Conservation (phyloP, 2,113 vertebrate genomes). For the Cacatua alba region DNA sequence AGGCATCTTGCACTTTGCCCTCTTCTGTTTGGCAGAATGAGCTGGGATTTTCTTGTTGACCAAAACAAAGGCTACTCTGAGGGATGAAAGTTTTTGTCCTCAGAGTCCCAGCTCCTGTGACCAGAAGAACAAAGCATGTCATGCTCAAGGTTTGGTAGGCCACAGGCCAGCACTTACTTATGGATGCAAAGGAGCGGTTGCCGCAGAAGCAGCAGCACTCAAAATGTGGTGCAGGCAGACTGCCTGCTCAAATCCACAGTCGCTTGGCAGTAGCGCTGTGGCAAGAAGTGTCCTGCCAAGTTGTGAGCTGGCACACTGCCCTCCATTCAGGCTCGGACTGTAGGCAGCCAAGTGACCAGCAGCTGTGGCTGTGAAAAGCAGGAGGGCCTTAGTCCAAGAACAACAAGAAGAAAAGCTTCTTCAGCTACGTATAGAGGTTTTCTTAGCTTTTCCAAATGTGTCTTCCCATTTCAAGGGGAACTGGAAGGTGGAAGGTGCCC, state of each 20-base stretch:
- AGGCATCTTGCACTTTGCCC: neutral
- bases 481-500: neutral
- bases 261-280: constrained; percentile 48
- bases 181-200: neutral
- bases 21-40: neutral
- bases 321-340: constrained; percentile 64
- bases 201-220: constrained; percentile 16
- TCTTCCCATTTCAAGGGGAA: neutral
- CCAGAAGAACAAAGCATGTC: neutral
- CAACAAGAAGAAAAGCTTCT: constrained; percentile 24
- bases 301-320: constrained; percentile 59
- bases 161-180: neutral
- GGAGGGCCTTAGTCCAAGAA: constrained; percentile 53
- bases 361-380: constrained; percentile 66
- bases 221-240: constrained; percentile 21
- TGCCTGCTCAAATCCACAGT: constrained; percentile 15
- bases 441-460: constrained; percentile 13
- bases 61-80: neutral
- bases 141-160: neutral
- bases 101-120: neutral
- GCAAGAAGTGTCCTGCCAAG: constrained; percentile 54
- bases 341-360: constrained; percentile 75
- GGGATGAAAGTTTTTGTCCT: neutral
- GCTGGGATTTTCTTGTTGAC: neutral
- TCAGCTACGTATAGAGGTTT: neutral